These are phyloP conservation scores for Cyrtorhinus lividipennis DNA, from an alignment of 1,140 invertebrate genomes.

Conservation along the genomic window DNA sequence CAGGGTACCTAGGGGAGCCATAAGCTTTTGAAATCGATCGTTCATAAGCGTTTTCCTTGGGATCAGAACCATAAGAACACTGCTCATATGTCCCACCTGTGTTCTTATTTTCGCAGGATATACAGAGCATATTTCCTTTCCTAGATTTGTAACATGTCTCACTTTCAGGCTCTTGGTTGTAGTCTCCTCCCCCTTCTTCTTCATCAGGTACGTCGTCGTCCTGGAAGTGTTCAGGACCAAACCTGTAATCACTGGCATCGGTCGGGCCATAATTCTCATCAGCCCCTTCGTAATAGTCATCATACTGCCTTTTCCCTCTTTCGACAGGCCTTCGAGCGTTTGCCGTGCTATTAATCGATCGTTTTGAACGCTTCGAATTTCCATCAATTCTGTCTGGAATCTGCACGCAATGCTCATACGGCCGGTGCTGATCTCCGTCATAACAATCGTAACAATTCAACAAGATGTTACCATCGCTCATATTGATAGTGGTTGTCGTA, in stretches of 20 bases:
- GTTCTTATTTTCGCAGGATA: constrained; percentile 46
- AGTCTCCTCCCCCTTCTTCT: constrained; percentile 25
- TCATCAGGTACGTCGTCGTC: constrained; percentile 25
- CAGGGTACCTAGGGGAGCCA: constrained; percentile 26
- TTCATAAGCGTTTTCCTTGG: constrained; percentile 52
- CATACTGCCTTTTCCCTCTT: constrained; percentile 20
- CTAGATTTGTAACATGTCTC: constrained; percentile 43
- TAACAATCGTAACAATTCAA: constrained; percentile 38
- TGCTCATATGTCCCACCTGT: constrained; percentile 53
- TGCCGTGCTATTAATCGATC: constrained; percentile 7
- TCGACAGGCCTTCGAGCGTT: neutral
- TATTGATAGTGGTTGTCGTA: neutral
- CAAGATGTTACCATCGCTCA: neutral
- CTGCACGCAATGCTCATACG: constrained; percentile 36
- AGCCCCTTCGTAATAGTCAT: constrained; percentile 20
- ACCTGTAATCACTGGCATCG: constrained; percentile 19
- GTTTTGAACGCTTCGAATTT: constrained; percentile 21
- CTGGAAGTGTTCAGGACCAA: constrained; percentile 21
- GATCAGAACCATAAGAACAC: constrained; percentile 49
- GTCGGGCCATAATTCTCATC: constrained; percentile 14
- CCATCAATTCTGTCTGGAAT: constrained; percentile 26
- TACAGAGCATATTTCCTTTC: constrained; percentile 47
- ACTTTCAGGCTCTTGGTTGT: too few species aligned
- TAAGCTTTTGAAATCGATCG: constrained; percentile 34
- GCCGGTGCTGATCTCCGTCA: constrained; percentile 31